Evolutionary conservation across 2,797 vertebrate species (phyloP).

Genomic region (Schizothorax lantsangensis): DNA sequence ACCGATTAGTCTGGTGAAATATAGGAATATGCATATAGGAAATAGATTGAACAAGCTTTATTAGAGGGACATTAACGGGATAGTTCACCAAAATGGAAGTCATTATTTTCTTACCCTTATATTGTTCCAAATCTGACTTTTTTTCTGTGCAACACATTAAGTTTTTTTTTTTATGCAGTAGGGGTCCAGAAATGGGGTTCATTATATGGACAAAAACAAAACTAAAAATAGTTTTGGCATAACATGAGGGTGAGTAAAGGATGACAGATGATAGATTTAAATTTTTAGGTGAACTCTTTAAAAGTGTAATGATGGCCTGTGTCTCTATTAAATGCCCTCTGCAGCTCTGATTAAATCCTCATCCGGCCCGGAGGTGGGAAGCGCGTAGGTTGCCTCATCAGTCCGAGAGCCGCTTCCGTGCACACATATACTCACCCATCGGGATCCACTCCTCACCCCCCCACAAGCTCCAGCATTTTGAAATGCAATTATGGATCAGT

Average conservation of each 20-base stretch:
- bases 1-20: background rate
- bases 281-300: constrained; percentile 47
- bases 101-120: background rate
- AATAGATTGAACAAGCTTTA: background rate
- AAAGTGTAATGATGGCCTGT: constrained; percentile 58
- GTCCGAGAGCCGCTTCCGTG: constrained; percentile 28
- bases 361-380: constrained; percentile 31
- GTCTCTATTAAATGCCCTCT: constrained; percentile 54
- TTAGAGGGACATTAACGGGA: background rate
- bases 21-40: background rate
- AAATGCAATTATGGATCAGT: constrained; percentile 85
- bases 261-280: background rate
- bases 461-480: constrained; percentile 74
- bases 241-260: background rate
- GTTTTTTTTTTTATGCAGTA: background rate
- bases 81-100: background rate
- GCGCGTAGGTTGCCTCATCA: constrained; percentile 45
- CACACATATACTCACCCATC: constrained; percentile 53
- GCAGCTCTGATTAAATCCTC: constrained; percentile 59
- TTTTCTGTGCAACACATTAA: background rate
- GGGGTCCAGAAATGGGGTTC: background rate
- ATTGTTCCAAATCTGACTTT: background rate
- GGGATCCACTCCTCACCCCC: constrained; percentile 41
- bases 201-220: background rate
- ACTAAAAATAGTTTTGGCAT: background rate